Evolutionary conservation across 1,140 invertebrate species (phyloP).

Genomic region (Drosophila ogumai): DNA sequence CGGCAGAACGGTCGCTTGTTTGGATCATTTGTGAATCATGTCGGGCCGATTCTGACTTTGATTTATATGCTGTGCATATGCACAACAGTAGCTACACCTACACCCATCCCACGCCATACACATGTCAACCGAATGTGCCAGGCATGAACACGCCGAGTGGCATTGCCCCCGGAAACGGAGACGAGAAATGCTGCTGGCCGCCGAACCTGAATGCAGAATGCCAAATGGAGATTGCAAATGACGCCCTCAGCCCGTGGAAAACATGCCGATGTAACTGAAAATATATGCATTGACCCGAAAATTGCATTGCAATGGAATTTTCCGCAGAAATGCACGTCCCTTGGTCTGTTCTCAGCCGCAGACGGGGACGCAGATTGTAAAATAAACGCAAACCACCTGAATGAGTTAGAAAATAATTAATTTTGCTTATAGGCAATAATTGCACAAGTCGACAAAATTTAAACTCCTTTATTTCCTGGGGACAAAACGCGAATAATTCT

Average conservation of each 20-base stretch:
- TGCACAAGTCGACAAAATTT: too few species aligned
- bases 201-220: constrained; percentile 17
- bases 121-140: constrained; percentile 20
- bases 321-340: neutral
- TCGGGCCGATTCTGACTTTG: constrained; percentile 75
- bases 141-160: constrained; percentile 19
- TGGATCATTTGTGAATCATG: constrained; percentile 82
- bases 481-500: too few species aligned
- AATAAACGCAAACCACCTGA: neutral
- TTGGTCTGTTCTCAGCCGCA: neutral
- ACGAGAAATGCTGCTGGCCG: constrained; percentile 47
- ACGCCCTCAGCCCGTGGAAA: constrained; percentile 17
- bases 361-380: neutral
- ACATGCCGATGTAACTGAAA: constrained; percentile 35
- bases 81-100: constrained; percentile 11
- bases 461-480: too few species aligned
- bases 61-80: constrained; percentile 75
- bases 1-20: constrained; percentile 55
- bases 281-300: constrained; percentile 67
- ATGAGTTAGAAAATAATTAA: neutral
- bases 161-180: constrained; percentile 49
- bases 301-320: constrained; percentile 48
- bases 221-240: constrained; percentile 45
- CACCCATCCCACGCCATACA: constrained; percentile 14
- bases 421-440: neutral